Conservation (phyloP, 2,888 invertebrate species). For the Diarsia mendica region DNA sequence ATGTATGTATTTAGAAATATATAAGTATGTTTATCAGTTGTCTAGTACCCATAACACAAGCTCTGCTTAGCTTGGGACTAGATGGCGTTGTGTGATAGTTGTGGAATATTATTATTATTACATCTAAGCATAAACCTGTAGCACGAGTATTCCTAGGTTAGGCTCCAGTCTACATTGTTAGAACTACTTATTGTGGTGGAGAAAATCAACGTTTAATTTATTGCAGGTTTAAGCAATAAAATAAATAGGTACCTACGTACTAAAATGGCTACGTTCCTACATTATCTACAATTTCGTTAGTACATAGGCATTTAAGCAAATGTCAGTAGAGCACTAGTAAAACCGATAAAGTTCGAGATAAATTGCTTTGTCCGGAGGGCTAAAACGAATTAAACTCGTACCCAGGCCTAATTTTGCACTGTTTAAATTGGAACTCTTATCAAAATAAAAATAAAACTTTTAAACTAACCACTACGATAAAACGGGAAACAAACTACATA, state of each 20-base stretch:
- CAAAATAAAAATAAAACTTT: background rate
- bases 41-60: too few relatives aligned
- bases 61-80: too few relatives aligned
- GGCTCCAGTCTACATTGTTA: background rate
- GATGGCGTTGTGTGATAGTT: too few relatives aligned
- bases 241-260: background rate
- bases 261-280: background rate
- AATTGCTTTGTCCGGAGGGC: constrained; percentile 20
- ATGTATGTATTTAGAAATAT: too few relatives aligned
- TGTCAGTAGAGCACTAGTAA: constrained; percentile 43
- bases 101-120: too few relatives aligned
- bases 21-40: too few relatives aligned
- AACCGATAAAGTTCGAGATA: constrained; percentile 25
- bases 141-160: background rate
- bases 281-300: constrained; percentile 24
- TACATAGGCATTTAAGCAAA: constrained; percentile 43
- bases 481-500: background rate
- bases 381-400: background rate
- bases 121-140: background rate
- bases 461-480: background rate
- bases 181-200: background rate
- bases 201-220: background rate
- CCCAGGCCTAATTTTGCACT: background rate
- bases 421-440: background rate
- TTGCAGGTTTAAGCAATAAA: constrained; percentile 15